Conservation (phyloP, 2,797 vertebrate genomes). For the Protonibea diacanthus region DNA sequence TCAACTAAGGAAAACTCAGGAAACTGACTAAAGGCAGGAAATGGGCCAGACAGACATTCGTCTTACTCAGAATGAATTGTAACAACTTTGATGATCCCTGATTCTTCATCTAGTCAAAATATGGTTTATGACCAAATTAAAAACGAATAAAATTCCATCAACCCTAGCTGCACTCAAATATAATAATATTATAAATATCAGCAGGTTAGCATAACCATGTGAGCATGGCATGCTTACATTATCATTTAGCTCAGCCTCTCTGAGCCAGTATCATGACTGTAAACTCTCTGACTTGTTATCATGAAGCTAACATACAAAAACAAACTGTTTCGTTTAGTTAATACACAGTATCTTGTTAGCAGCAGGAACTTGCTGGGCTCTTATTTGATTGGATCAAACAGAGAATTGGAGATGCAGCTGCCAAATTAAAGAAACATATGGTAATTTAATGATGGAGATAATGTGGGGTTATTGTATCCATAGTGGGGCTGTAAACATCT, state of each 20-base stretch:
- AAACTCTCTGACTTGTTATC: no score
- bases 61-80: not conserved
- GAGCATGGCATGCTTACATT: not conserved
- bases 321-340: no score
- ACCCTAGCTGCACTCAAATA: not conserved
- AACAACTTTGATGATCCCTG: not conserved
- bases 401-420: no score
- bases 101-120: not conserved
- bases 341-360: no score
- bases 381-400: no score
- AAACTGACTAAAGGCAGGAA: not conserved
- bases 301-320: no score
- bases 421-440: slow-evolving; percentile 20
- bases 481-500: no score
- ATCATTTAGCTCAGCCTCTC: no score
- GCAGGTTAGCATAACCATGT: not conserved
- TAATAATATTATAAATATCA: not conserved
- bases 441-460: not conserved
- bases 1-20: not conserved
- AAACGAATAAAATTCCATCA: not conserved
- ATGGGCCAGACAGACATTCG: not conserved
- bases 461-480: no score
- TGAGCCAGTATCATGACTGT: no score
- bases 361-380: no score
- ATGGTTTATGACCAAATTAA: not conserved